Percentiles rank a stretch among this genome's conserved stretches.
Evolutionary conservation across 2,113 vertebrate genomes (phyloP).

Genomic region (Anguilla japonica): DNA sequence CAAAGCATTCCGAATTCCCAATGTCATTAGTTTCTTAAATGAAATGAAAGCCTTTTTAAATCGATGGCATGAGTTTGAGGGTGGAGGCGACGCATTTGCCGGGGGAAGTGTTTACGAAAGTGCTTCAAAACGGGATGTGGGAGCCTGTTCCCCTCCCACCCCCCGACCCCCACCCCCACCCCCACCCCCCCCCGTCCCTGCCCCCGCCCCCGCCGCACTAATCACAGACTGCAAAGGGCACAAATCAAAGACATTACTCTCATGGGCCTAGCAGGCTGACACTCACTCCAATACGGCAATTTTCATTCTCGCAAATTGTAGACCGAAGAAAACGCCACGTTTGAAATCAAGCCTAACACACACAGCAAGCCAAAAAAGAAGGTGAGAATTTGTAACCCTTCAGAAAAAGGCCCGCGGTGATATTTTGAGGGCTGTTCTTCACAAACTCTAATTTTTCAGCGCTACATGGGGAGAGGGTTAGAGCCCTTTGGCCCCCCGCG

Average conservation of each 20-base stretch:
- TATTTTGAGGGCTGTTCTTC: not conserved
- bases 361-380: not conserved
- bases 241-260: not conserved
- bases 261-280: not conserved
- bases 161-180: no score
- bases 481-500: not conserved
- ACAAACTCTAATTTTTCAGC: not conserved
- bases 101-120: not conserved
- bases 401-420: not conserved
- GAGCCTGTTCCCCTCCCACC: no score
- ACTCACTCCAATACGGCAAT: not conserved
- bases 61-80: not conserved
- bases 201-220: not conserved
- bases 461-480: not conserved
- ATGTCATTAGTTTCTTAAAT: not conserved
- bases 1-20: not conserved
- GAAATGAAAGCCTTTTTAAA: conserved; percentile 2
- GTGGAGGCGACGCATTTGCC: not conserved
- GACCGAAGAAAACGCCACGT: not conserved
- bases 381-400: not conserved
- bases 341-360: not conserved
- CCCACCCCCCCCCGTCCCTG: no score
- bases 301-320: not conserved
- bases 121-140: not conserved
- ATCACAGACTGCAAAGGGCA: not conserved